Percentiles rank a stretch among this genome's conserved stretches.
Conservation (phyloP, 2,888 invertebrate species). For the Lacanobia oleracea region DNA sequence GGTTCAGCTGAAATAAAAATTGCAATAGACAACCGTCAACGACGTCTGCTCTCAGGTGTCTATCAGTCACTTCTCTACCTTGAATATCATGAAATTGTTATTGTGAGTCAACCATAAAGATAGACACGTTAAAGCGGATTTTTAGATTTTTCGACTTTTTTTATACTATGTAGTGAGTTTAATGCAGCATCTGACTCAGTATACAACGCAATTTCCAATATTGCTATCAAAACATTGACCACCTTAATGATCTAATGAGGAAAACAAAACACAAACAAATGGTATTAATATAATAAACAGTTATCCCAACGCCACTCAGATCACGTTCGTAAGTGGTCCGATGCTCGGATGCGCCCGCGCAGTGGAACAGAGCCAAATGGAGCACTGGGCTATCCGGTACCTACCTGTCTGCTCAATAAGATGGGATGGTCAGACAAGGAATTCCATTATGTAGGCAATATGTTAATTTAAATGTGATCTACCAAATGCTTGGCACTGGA, state of each 20-base stretch:
- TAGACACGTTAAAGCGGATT: no score
- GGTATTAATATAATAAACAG: constrained; percentile 54
- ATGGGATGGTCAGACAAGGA: constrained; percentile 14
- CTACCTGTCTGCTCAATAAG: constrained; percentile 7
- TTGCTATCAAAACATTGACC: not conserved
- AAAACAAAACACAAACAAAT: constrained; percentile 53
- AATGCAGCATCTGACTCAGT: no score
- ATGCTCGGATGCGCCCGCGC: constrained; percentile 48
- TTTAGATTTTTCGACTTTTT: no score
- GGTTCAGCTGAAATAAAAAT: no score
- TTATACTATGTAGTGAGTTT: no score
- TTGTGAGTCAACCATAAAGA: no score
- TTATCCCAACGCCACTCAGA: constrained; percentile 53
- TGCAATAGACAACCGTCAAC: no score
- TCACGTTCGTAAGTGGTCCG: constrained; percentile 61
- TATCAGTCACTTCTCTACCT: no score
- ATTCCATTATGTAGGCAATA: constrained; percentile 10
- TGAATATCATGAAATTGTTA: no score
- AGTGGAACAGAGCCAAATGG: constrained; percentile 66
- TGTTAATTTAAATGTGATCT: not conserved
- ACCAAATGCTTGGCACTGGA: not conserved
- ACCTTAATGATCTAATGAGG: not conserved
- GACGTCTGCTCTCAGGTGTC: no score
- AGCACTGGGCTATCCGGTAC: constrained; percentile 68
- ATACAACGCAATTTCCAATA: not conserved